Base-by-base conservation (phyloP, 2,888 invertebrate species). In the Drosophila stalkeri region DNA sequence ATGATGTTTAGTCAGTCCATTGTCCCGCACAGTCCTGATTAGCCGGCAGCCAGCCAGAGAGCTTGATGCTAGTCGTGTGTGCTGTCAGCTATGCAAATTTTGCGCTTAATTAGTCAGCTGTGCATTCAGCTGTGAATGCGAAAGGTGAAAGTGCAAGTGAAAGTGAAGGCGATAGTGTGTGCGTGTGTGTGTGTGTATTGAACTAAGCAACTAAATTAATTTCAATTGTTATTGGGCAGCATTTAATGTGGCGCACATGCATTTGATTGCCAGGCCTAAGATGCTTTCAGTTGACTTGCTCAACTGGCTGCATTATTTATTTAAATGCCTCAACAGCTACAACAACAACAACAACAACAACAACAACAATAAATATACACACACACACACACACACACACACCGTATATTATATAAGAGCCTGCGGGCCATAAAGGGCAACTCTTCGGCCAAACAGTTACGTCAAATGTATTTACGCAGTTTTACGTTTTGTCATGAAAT, bases 401-500 rank as follows among this genome's bases (percentile, higher is more conserved):
- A 27, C 33, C 47, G 39, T 52, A 44, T n/a, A 23, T 23, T 52
- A 37, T 16, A 66, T 60, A 46, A 63, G 62, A 47, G 60, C 80
- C 80, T 68, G 72, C 80, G 67, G 78, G 80, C 52, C 78, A 80
- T 78, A 76, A 80, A 78, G 77, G 64, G 64, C 72, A 80, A 67
- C 64, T 75, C 47, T 59, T 80, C 52, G 77, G 67, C 76, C 77
- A 78, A 75, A 72, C 47, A 63, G 76, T 75, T 75, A 75, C 84
- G 86, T 84, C 73, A 82, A 86, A 82, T 90, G 86, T 90, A 88
- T 86, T 90, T 88, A 83, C 81, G 83, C 80, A 90, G 86, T 89
- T 90, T 90, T 88, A 90, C 90, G 82, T 86, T 90, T 80, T 81
- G 83, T 81, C 90, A 75, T 86, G 85, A 87, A 89, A 86, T 87